Evolutionary conservation across 2,797 vertebrate genomes (phyloP).

Genomic region (Lepidocolaptes lacrymiger): DNA sequence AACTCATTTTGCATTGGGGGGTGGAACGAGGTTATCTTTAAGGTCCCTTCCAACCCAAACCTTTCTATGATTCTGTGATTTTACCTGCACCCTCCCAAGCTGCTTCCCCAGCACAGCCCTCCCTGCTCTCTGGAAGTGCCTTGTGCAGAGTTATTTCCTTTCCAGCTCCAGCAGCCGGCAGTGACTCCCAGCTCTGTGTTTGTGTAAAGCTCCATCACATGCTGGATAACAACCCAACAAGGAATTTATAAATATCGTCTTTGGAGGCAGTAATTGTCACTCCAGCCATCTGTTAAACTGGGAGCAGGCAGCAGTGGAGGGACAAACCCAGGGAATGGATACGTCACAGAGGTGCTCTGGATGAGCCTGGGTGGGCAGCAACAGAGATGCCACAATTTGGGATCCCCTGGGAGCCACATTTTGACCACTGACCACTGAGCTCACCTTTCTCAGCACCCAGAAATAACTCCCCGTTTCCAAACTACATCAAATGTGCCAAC

Average conservation of each 20-base stretch:
- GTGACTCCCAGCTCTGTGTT: background rate
- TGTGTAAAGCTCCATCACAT: background rate
- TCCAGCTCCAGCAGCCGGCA: background rate
- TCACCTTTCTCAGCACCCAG: background rate
- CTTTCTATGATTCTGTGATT: background rate
- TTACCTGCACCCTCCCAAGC: background rate
- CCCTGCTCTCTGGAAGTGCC: background rate
- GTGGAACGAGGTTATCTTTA: background rate
- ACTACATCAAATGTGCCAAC: accelerated
- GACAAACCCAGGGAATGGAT: accelerated
- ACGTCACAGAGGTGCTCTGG: accelerated
- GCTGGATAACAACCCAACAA: background rate
- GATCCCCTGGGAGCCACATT: accelerated
- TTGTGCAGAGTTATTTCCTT: background rate
- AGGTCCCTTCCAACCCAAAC: background rate
- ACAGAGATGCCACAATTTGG: background rate
- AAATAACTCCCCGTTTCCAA: accelerated
- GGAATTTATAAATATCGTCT: background rate
- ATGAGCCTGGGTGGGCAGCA: background rate
- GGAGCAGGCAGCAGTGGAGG: background rate
- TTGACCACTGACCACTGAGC: accelerated
- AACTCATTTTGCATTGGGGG: background rate
- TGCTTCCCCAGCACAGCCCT: background rate
- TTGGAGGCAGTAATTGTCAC: background rate
- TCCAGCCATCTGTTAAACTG: background rate